Conservation (phyloP, 30 jellyfish, hydroid and myxozoan genomes). For the Rhopilema esculentum region DNA sequence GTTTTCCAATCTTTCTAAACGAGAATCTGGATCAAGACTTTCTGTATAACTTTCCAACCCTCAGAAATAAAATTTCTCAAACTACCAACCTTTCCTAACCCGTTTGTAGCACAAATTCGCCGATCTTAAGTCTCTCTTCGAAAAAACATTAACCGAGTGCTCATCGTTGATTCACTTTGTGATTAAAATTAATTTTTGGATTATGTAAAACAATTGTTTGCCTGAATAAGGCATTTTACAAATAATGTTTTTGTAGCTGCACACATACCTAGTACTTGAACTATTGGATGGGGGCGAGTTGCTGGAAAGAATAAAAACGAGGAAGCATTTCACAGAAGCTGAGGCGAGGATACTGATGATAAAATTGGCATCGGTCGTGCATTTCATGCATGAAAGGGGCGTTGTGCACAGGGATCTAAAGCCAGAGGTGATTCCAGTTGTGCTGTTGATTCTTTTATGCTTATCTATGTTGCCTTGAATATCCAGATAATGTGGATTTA, state of each 20-base stretch:
- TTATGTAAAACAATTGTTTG: too few relatives aligned
- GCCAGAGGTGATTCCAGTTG: slow-evolving; percentile 81
- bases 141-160: too few relatives aligned
- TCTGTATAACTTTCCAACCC: background rate
- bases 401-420: slow-evolving; percentile 96
- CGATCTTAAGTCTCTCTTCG: too few relatives aligned
- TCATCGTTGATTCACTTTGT: too few relatives aligned
- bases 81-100: background rate
- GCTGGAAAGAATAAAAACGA: slow-evolving; percentile 83
- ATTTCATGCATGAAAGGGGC: slow-evolving; percentile 88
- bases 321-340: slow-evolving; percentile 83
- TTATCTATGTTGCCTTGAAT: background rate
- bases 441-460: background rate
- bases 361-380: slow-evolving; percentile 88
- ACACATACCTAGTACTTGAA: slow-evolving; percentile 87
- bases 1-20: too few relatives aligned
- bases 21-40: background rate
- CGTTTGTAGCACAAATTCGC: too few relatives aligned
- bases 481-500: background rate
- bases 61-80: background rate
- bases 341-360: slow-evolving; percentile 89
- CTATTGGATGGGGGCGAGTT: slow-evolving; percentile 92
- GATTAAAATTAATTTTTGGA: too few relatives aligned
- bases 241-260: slow-evolving; percentile 63
- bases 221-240: too few relatives aligned